Evolutionary conservation across 2,113 vertebrate genomes (phyloP), one percentile per base, ranked within the genome.

Genomic region (Calyptomena viridis): DNA sequence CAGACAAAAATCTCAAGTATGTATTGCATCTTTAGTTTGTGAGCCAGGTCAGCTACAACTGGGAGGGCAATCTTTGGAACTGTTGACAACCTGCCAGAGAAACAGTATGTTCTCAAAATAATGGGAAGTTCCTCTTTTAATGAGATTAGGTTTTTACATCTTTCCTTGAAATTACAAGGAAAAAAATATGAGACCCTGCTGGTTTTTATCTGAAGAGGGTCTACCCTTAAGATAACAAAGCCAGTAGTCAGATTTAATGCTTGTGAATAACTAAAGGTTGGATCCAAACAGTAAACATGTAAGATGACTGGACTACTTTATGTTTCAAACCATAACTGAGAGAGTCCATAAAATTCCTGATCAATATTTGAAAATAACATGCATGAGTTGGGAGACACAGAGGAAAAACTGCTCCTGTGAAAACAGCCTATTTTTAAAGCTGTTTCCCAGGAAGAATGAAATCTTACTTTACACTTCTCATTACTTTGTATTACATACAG

Each of bases 101-200:
- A 92, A 83, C 68, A 47, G 47, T 23, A 89, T 12, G 28, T 87
- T 76, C 87, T 89, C 62, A 87, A 95, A 95, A 89, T 55, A 84
- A 62, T 50, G 64, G 35, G 22, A 84, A 64, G 31, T 60, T 86
- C 53, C 9, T 78, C 40, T 89, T 90, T 78, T 87, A 89, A 92
- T 72, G 66, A 96, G 35, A 44, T 53, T 72, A 81, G 23, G 31
- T 80, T 67, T 86, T 52, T 22, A 24, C 23, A 79, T 66, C 64
- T 86, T 90, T 47, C 37, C 35, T 49, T 78, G 52, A 63, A 60
- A 50, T 71, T 13, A 67, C 31, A 76, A 19, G 35, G 64, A 73
- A 58, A 87, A 24, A 67, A 7, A 9, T 22, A 47, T 1, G 9
- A 89, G 52, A 71, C 9, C 63, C 44, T 23, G 16, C 37, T 84